Evolutionary conservation across 2,797 vertebrate genomes (phyloP).

Genomic region (Rhinichthys osculus): DNA sequence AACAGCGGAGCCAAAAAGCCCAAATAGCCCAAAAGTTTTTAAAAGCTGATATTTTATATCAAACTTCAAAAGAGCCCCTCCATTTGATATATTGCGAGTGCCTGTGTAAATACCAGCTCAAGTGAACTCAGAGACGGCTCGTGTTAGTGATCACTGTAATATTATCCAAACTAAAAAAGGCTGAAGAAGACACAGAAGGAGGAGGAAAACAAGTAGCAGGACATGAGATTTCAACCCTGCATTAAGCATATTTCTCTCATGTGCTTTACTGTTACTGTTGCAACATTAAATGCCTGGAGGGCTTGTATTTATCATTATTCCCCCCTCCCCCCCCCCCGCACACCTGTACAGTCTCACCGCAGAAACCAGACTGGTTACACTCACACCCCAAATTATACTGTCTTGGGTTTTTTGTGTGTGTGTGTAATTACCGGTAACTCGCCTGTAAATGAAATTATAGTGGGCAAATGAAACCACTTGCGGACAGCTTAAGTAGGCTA

Average conservation of each 20-base stretch:
- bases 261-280: neutral
- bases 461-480: constrained; percentile 34
- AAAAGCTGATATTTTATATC: constrained; percentile 56
- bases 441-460: constrained; percentile 42
- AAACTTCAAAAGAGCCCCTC: constrained; percentile 57
- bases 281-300: constrained; percentile 8
- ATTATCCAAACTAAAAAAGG: constrained; percentile 62
- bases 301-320: constrained; percentile 20
- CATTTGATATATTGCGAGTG: constrained; percentile 66
- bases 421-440: constrained; percentile 40
- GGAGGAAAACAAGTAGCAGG: constrained; percentile 9
- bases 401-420: neutral
- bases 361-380: constrained; percentile 37
- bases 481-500: constrained; percentile 21
- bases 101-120: constrained; percentile 76
- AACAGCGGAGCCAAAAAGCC: neutral
- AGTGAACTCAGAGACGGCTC: constrained; percentile 71
- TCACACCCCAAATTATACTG: constrained; percentile 37
- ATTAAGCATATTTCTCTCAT: constrained; percentile 1
- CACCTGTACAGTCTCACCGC: constrained; percentile 22
- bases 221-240: neutral
- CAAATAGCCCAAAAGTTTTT: neutral
- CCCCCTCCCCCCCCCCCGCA: neutral
- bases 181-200: constrained; percentile 48
- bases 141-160: constrained; percentile 68